A percentile compares a stretch with the other conserved stretches of the same genome.
phyloP scores from a whole-genome alignment of 1,140 invertebrate genomes.

The Palaemon carinicauda region DNA sequence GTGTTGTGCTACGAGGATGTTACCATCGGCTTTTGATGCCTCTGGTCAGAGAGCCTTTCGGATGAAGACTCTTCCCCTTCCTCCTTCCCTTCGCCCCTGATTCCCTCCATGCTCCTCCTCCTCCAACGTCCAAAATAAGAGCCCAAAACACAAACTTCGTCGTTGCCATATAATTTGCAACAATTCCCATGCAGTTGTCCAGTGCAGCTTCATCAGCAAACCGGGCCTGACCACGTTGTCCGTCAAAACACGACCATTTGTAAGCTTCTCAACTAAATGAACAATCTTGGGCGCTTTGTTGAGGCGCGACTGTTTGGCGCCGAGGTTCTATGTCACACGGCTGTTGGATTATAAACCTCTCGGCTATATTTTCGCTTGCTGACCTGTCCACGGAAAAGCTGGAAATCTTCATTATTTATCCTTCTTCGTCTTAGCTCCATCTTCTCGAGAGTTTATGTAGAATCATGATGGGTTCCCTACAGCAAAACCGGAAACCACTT shows the following conservation, averaged over 20 bases:
- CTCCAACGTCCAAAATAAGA: neutral
- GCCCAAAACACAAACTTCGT: neutral
- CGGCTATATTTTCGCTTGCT: neutral
- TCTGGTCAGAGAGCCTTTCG: neutral
- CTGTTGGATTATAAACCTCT: conserved; percentile 7
- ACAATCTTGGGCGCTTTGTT: conserved; percentile 26
- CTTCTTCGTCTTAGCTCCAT: too few relatives aligned
- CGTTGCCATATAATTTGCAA: conserved; percentile 36
- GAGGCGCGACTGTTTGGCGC: conserved; percentile 32
- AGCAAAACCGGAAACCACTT: too few relatives aligned
- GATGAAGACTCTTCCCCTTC: neutral
- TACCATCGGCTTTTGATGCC: too few relatives aligned
- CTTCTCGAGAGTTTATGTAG: conserved; percentile 13
- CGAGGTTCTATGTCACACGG: neutral
- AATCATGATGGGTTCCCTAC: too few relatives aligned
- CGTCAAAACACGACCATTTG: conserved; percentile 36
- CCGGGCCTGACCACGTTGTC: neutral
- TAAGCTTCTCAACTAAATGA: conserved; percentile 36
- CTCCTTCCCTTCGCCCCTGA: neutral
- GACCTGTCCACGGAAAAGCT: neutral
- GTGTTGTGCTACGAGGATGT: too few relatives aligned
- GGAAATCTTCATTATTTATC: neutral
- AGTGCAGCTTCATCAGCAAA: neutral
- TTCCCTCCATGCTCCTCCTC: neutral
- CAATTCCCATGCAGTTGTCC: conserved; percentile 40